phyloP scores from a whole-genome alignment of 2,113 vertebrate species.

The Falcunculus frontatus region DNA sequence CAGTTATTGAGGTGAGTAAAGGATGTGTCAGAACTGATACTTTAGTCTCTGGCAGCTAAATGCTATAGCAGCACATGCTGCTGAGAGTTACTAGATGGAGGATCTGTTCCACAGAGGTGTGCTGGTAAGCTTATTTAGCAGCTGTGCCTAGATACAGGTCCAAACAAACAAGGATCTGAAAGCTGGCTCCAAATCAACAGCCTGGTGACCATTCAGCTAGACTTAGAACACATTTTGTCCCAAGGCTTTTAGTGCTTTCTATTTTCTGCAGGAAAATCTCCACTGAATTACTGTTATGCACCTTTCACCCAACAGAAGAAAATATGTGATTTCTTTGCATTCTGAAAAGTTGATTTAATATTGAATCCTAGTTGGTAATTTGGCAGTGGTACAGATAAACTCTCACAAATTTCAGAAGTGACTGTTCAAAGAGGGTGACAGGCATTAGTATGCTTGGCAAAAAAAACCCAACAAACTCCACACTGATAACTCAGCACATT shows the following conservation, averaged over 20 bases:
- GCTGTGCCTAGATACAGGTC: not conserved
- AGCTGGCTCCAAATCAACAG: not conserved
- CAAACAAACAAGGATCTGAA: not conserved
- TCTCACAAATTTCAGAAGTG: not conserved
- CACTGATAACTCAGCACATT: slow-evolving; percentile 30
- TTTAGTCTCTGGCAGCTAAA: not conserved
- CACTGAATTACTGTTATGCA: not conserved
- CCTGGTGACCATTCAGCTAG: not conserved
- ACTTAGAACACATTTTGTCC: not conserved
- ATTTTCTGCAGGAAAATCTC: not conserved
- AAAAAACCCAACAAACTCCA: not conserved
- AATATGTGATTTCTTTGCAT: not conserved
- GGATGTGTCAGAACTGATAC: not conserved
- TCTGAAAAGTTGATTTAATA: not conserved
- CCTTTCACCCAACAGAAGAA: not conserved
- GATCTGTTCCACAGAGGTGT: not conserved
- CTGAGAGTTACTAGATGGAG: not conserved
- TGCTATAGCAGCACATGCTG: not conserved
- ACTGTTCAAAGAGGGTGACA: not conserved
- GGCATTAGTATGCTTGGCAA: not conserved
- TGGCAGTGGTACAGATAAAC: not conserved
- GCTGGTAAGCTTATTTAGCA: not conserved
- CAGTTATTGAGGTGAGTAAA: not conserved
- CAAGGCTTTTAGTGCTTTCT: not conserved
- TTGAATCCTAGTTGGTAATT: not conserved